Percentiles rank a stretch among this genome's conserved stretches.
Conservation (phyloP, 2,797 vertebrate species). For the Microctenopoma steveboyesi region DNA sequence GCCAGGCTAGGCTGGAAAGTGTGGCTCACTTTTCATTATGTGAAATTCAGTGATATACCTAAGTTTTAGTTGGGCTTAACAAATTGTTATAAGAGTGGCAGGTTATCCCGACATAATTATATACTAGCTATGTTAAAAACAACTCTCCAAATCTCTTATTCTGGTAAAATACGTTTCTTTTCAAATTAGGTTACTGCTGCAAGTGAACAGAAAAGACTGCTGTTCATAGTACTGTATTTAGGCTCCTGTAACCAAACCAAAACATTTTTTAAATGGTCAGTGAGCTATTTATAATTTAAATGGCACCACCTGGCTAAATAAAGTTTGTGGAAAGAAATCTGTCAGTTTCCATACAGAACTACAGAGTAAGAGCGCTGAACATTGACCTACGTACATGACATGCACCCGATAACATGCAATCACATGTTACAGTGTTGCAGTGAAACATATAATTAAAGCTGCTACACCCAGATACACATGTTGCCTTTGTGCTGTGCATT, state of each 20-base stretch:
- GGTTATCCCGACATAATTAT: background rate
- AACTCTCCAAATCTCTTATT: background rate
- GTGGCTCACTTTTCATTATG: background rate
- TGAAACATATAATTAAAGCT: constrained; percentile 45
- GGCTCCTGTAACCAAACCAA: background rate
- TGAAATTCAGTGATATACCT: background rate
- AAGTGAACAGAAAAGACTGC: constrained; percentile 11
- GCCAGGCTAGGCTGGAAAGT: background rate
- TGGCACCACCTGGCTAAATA: constrained; percentile 51
- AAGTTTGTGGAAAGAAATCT: constrained; percentile 1
- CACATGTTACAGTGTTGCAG: constrained; percentile 35
- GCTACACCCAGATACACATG: constrained; percentile 65
- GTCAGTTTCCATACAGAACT: constrained; percentile 11
- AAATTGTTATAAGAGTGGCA: background rate
- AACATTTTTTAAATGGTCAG: constrained; percentile 11
- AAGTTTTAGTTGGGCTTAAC: background rate
- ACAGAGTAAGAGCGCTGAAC: constrained; percentile 15
- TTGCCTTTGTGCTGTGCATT: constrained; percentile 19
- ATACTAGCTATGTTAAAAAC: background rate
- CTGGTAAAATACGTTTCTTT: background rate
- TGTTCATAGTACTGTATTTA: constrained; percentile 5
- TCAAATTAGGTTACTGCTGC: background rate
- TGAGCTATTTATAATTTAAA: constrained; percentile 43
- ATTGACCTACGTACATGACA: constrained; percentile 17
- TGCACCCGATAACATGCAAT: constrained; percentile 47